Conservation (phyloP, 2,888 invertebrate species). For the Rotaria magnacalcarata region DNA sequence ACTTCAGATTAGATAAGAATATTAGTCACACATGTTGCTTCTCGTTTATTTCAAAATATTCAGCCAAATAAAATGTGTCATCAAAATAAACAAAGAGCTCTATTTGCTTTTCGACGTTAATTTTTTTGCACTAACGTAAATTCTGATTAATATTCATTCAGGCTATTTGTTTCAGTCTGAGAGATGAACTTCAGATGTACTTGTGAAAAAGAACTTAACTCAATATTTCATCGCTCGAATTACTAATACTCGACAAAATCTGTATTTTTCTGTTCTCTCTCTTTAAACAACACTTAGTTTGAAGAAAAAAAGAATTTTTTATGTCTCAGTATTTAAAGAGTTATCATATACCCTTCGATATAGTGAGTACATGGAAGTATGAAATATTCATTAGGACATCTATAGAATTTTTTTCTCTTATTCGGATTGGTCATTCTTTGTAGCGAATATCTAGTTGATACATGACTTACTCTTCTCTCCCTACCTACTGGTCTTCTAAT, state of each 20-base stretch:
- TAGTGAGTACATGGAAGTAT: background rate
- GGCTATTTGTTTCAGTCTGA: too few species aligned
- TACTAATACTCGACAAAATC: too few species aligned
- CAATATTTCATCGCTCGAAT: too few species aligned
- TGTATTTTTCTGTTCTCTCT: background rate
- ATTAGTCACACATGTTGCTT: background rate
- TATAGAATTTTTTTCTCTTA: background rate
- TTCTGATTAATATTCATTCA: too few species aligned
- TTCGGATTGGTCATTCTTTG: background rate
- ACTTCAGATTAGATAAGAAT: background rate
- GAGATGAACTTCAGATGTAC: too few species aligned
- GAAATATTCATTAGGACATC: background rate
- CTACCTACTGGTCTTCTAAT: background rate
- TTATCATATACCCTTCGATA: too few species aligned
- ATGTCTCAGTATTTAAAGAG: too few species aligned
- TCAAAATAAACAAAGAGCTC: background rate
- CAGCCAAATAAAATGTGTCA: background rate
- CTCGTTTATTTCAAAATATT: background rate
- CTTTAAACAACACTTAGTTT: too few species aligned
- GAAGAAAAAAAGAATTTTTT: too few species aligned
- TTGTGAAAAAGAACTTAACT: too few species aligned
- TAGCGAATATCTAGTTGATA: background rate
- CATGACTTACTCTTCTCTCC: background rate
- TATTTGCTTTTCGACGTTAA: background rate
- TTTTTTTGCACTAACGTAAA: background rate